Evolutionary conservation across 2,888 invertebrate genomes (phyloP).

Genomic region (Bursaphelenchus okinawaensis): DNA sequence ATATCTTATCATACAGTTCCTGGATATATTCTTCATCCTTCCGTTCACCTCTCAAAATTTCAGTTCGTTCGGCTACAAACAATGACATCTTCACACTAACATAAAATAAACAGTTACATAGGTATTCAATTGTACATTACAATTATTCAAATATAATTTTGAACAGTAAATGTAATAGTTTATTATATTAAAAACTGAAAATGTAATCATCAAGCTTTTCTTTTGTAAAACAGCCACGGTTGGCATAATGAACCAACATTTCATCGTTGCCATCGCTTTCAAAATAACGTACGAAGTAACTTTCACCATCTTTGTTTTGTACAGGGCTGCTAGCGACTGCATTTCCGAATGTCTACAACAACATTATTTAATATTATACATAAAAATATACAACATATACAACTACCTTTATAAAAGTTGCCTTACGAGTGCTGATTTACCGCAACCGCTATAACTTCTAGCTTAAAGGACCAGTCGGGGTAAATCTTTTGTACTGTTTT

Average conservation of each 20-base stretch:
- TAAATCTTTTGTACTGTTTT: too few species aligned
- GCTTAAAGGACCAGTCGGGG: too few species aligned
- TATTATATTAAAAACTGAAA: background rate
- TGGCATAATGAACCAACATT: background rate
- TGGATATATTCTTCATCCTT: slow-evolving; percentile 49
- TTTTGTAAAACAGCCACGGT: background rate
- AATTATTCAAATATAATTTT: slow-evolving; percentile 11
- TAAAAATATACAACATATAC: too few species aligned
- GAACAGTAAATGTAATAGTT: background rate
- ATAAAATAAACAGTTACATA: background rate
- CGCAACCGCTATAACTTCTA: too few species aligned
- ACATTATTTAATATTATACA: too few species aligned
- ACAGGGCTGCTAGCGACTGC: slow-evolving; percentile 17
- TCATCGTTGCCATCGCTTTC: slow-evolving; percentile 4
- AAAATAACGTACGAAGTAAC: slow-evolving; percentile 40
- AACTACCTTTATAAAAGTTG: too few species aligned
- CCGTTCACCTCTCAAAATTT: slow-evolving; percentile 46
- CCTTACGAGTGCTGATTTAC: too few species aligned
- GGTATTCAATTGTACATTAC: slow-evolving; percentile 5
- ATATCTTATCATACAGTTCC: slow-evolving; percentile 30
- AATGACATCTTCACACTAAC: slow-evolving; percentile 6
- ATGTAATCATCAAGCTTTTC: background rate
- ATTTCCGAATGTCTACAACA: background rate
- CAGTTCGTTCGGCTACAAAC: slow-evolving; percentile 37
- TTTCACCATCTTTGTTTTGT: slow-evolving; percentile 43